A percentile compares a stretch with the other conserved stretches of the same genome.
Conservation (phyloP, 1,140 invertebrate genomes). For the Phymastichus coffea region DNA sequence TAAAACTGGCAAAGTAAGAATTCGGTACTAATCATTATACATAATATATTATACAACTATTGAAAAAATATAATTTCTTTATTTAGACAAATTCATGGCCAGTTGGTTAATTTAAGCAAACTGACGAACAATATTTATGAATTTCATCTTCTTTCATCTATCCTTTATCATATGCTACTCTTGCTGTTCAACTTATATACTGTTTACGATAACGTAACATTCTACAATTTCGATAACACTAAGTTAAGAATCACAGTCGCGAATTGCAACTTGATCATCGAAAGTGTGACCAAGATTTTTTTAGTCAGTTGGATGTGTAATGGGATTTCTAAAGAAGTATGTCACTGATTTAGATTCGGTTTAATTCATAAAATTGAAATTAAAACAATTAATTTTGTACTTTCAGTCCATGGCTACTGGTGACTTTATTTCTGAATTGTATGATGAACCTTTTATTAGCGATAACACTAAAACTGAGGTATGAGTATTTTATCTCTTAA, state of each 20-base stretch:
- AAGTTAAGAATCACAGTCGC: background rate
- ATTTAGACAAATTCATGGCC: background rate
- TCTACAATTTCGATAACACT: background rate
- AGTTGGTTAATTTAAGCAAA: background rate
- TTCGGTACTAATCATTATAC: background rate
- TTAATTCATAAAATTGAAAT: background rate
- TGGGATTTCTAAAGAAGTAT: background rate
- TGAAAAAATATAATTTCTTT: background rate
- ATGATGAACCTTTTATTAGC: constrained; percentile 27
- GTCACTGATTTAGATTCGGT: too few species aligned
- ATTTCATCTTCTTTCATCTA: background rate
- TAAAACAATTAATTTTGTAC: background rate
- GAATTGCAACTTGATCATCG: background rate
- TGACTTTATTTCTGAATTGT: constrained; percentile 34
- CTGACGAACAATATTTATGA: background rate
- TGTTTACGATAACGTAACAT: background rate
- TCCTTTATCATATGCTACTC: background rate
- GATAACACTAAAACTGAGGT: constrained; percentile 34
- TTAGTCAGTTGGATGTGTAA: background rate
- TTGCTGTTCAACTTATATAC: background rate
- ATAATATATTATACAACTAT: background rate
- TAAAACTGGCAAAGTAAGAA: constrained; percentile 4
- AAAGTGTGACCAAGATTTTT: background rate
- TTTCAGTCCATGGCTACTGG: constrained; percentile 30
- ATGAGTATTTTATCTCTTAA: background rate